Conservation (phyloP, 2,113 vertebrate genomes). For the Halcyon malimbica region DNA sequence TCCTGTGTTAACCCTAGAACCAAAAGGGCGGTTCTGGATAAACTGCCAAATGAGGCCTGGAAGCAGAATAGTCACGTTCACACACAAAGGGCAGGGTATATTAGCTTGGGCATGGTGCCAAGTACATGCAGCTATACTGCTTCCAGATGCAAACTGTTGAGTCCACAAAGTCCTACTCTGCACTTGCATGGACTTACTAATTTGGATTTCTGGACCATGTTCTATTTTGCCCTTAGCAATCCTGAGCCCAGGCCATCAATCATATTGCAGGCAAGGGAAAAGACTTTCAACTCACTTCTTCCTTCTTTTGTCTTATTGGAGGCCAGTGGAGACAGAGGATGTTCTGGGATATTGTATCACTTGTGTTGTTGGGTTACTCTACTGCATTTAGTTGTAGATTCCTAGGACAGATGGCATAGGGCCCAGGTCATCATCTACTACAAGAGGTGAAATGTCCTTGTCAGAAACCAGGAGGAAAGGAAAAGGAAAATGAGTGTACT, state of each 20-base stretch:
- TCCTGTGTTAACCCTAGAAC: conserved; percentile 48
- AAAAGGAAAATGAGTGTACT: neutral
- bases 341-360: neutral
- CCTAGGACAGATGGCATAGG: neutral
- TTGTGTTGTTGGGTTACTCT: neutral
- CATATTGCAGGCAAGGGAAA: neutral
- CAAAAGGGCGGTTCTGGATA: conserved; percentile 54
- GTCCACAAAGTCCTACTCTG: conserved; percentile 8
- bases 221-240: neutral
- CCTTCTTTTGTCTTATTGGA: neutral
- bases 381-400: neutral
- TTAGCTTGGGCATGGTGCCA: conserved; percentile 34
- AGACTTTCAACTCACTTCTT: neutral
- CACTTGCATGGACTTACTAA: conserved; percentile 30
- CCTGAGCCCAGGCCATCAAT: neutral
- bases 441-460: neutral
- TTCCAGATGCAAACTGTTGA: conserved; percentile 69
- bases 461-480: neutral
- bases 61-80: conserved; percentile 64
- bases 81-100: conserved; percentile 63
- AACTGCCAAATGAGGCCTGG: conserved; percentile 56
- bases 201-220: neutral
- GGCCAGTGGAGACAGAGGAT: neutral
- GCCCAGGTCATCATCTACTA: neutral
- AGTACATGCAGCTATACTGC: conserved; percentile 62